Evolutionary conservation across 2,113 vertebrate species (phyloP).

Genomic region (Lycaon pictus): DNA sequence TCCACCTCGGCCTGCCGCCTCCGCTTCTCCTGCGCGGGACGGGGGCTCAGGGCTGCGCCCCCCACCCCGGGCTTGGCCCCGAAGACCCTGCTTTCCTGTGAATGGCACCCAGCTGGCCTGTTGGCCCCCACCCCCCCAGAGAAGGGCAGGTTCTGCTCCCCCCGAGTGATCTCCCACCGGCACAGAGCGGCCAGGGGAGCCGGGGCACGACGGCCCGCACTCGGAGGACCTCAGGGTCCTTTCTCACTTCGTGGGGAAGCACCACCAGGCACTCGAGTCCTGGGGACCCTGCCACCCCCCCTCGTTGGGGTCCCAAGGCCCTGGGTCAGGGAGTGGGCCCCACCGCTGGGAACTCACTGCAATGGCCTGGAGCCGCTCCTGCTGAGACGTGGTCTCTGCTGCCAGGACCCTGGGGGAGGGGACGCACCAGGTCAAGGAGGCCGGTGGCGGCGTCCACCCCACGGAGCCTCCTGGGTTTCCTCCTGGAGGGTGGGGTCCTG

Average conservation of each 20-base stretch:
- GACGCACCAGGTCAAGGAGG: not conserved
- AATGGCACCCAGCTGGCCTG: too few species aligned
- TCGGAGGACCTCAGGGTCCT: accelerated
- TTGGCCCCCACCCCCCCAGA: not conserved
- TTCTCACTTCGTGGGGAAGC: not conserved
- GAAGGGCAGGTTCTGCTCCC: not conserved
- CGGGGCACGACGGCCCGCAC: not conserved
- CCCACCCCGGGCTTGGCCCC: too few species aligned
- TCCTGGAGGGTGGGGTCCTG: too few species aligned
- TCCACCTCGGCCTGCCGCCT: conserved; percentile 93
- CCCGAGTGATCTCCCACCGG: too few species aligned
- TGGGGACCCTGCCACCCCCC: not conserved
- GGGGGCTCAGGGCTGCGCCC: too few species aligned
- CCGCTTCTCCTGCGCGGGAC: conserved; percentile 91
- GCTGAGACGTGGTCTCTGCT: conserved; percentile 84
- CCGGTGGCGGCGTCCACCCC: too few species aligned
- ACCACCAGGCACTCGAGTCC: not conserved
- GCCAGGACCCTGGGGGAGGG: conserved; percentile 81
- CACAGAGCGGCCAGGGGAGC: too few species aligned
- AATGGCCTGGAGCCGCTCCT: conserved; percentile 89
- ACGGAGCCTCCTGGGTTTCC: too few species aligned
- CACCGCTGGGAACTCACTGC: conserved; percentile 84
- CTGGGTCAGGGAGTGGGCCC: not conserved
- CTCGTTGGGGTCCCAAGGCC: not conserved
- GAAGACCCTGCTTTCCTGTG: not conserved